phyloP scores from a whole-genome alignment of 2,797 vertebrate species.

The Erpetoichthys calabaricus region DNA sequence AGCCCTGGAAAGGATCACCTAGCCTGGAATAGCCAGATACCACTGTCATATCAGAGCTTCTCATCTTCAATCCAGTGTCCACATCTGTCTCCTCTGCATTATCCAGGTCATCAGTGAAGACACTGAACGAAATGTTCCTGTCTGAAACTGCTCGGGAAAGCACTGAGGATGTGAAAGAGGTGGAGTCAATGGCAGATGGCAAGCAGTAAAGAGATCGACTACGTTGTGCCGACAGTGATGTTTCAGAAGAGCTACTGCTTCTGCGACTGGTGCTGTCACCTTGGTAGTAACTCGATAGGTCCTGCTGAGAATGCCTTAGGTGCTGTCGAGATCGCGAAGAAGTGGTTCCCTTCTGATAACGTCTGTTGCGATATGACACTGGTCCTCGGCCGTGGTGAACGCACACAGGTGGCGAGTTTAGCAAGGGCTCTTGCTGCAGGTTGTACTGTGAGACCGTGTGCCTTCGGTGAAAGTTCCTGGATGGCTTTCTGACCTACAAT shows the following conservation, averaged over 20 bases:
- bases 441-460: slow-evolving; percentile 24
- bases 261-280: slow-evolving; percentile 16
- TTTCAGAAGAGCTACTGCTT: slow-evolving; percentile 18
- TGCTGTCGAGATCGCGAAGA: slow-evolving; percentile 19
- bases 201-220: slow-evolving; percentile 39
- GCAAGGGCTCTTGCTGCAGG: slow-evolving; percentile 23
- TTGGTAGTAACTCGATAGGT: slow-evolving; percentile 15
- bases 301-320: slow-evolving; percentile 30
- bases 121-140: slow-evolving; percentile 37
- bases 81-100: slow-evolving; percentile 81
- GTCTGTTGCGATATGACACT: slow-evolving; percentile 29
- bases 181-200: slow-evolving; percentile 70
- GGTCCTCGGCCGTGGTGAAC: slow-evolving; percentile 24
- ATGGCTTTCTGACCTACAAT: slow-evolving; percentile 33
- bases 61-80: slow-evolving; percentile 70
- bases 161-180: slow-evolving; percentile 43
- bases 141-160: slow-evolving; percentile 29
- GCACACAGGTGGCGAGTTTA: slow-evolving; percentile 22
- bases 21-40: slow-evolving; percentile 63
- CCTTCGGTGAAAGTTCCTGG: slow-evolving; percentile 31
- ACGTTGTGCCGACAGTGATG: slow-evolving; percentile 26
- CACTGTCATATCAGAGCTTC: slow-evolving; percentile 66
- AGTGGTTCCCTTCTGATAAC: slow-evolving; percentile 23
- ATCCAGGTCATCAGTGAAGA: slow-evolving; percentile 67
- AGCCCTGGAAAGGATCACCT: slow-evolving; percentile 16